Evolutionary conservation across 2,113 vertebrate genomes (phyloP).

Genomic region (Nothoprocta perdicaria): DNA sequence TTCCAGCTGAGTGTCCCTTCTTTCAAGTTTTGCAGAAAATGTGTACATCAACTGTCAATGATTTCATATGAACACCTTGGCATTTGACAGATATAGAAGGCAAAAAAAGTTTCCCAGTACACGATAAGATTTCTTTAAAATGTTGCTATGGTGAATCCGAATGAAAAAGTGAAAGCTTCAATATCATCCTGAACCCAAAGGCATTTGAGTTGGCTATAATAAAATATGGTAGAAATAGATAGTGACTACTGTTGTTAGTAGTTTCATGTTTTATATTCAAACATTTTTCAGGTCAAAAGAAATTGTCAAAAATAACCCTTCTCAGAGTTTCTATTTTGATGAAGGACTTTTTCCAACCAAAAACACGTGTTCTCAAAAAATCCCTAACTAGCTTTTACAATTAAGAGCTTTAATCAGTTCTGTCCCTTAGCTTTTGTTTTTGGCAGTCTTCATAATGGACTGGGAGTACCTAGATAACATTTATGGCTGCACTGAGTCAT

Average conservation of each 20-base stretch:
- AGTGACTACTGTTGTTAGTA: not conserved
- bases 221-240: not conserved
- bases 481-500: conserved; percentile 53
- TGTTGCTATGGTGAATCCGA: conserved; percentile 3
- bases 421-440: not conserved
- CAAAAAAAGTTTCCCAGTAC: not conserved
- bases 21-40: not conserved
- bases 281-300: not conserved
- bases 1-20: not conserved
- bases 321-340: not conserved
- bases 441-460: conserved; percentile 23
- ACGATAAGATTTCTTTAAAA: not conserved
- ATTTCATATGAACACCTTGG: not conserved
- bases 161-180: not conserved
- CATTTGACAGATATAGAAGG: not conserved
- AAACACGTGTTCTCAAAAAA: not conserved
- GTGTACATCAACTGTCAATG: not conserved
- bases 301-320: not conserved
- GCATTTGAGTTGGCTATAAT: not conserved
- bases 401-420: conserved; percentile 17
- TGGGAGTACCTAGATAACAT: conserved; percentile 66
- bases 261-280: not conserved
- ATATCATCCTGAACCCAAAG: not conserved
- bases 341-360: not conserved
- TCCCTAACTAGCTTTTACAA: not conserved